Percentiles rank a stretch among this genome's conserved stretches.
Conservation (phyloP, 2,797 vertebrate genomes). For the Miichthys miiuy region DNA sequence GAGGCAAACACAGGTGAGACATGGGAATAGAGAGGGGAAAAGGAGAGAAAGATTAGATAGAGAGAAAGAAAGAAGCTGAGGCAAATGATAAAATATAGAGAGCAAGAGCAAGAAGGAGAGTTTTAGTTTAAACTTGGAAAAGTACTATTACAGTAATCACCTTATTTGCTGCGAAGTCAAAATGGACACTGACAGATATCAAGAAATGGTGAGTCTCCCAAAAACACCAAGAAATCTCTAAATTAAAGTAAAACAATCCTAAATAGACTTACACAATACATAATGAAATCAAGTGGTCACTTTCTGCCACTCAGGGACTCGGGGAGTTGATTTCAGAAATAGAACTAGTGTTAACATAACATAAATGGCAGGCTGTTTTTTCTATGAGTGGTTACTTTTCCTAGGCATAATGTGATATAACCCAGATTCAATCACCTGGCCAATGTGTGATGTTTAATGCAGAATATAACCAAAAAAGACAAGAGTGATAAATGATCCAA, state of each 20-base stretch:
- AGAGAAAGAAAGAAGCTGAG: background rate
- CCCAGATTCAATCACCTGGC: background rate
- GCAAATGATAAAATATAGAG: background rate
- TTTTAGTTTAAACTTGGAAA: background rate
- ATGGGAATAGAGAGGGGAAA: slow-evolving; percentile 16
- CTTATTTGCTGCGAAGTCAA: background rate
- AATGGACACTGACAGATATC: background rate
- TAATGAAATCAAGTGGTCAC: slow-evolving; percentile 2
- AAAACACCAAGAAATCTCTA: background rate
- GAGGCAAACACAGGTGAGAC: slow-evolving; percentile 32
- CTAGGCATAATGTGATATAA: background rate
- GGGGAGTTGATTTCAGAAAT: background rate
- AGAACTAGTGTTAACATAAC: background rate
- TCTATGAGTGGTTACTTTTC: background rate
- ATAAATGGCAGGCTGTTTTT: background rate
- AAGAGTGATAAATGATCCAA: background rate
- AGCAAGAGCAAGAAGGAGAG: too few species aligned
- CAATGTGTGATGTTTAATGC: background rate
- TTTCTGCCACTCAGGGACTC: background rate
- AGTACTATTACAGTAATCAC: background rate
- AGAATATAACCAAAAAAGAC: background rate
- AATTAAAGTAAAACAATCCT: background rate
- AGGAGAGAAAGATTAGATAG: background rate
- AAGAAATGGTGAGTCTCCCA: background rate
- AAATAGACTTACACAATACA: background rate